Percentiles rank a stretch among this genome's conserved stretches.
phyloP scores from a whole-genome alignment of 2,888 invertebrate species.

The Philhelius pedissequus region DNA sequence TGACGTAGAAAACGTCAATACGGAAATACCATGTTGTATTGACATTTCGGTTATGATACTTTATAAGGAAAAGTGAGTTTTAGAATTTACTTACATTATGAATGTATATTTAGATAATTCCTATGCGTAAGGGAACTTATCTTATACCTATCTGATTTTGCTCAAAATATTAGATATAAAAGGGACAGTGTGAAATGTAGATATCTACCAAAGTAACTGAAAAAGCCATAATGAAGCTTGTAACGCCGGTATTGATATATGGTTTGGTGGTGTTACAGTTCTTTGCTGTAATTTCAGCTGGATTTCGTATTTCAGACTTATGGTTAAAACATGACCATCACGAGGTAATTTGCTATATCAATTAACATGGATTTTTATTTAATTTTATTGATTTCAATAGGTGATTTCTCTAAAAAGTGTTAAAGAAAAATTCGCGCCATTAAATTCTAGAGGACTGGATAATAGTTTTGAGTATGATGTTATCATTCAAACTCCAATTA shows the following conservation, averaged over 20 bases:
- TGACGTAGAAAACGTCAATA: neutral
- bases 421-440: conserved; percentile 5
- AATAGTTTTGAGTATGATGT: neutral
- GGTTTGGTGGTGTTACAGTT: neutral
- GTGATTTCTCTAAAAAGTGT: conserved; percentile 29
- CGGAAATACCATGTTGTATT: conserved; percentile 8
- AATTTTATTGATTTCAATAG: neutral
- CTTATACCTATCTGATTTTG: neutral
- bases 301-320: neutral
- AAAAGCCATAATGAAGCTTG: conserved; percentile 13
- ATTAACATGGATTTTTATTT: neutral
- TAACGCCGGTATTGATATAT: neutral
- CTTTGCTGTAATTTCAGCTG: conserved; percentile 5
- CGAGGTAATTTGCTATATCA: neutral
- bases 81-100: neutral
- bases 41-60: neutral
- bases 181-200: neutral
- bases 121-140: neutral
- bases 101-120: neutral
- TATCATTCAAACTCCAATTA: neutral
- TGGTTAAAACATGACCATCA: neutral
- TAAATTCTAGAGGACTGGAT: neutral
- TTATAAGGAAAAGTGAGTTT: neutral
- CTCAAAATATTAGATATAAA: conserved; percentile 22
- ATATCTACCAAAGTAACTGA: conserved; percentile 3